Conservation (phyloP, 1,140 invertebrate species). For the Micrasema minimum region DNA sequence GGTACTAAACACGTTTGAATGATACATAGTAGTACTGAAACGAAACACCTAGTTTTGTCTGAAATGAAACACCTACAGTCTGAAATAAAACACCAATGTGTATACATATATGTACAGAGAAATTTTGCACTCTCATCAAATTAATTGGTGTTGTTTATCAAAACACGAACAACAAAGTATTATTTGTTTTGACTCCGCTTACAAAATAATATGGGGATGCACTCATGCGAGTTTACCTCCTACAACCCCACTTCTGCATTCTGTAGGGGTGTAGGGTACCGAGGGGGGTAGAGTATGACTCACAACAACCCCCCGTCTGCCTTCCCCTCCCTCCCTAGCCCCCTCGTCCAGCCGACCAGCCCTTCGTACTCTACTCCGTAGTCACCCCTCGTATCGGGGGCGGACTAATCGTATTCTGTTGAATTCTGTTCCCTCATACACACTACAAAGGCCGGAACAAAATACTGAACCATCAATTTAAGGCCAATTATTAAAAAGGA, state of each 20-base stretch:
- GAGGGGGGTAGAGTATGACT: constrained; percentile 8
- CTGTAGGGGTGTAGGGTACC: constrained; percentile 1
- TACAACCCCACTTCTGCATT: background rate
- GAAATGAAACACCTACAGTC: too few relatives aligned
- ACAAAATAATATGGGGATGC: constrained; percentile 15
- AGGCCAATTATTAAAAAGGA: constrained; percentile 3
- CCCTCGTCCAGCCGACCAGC: background rate
- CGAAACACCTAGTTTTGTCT: too few relatives aligned
- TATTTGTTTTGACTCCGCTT: background rate
- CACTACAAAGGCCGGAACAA: constrained; percentile 17
- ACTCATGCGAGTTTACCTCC: constrained; percentile 1
- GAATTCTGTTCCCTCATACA: constrained; percentile 32
- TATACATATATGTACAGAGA: too few relatives aligned
- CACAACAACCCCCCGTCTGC: constrained; percentile 18
- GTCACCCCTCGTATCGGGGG: constrained; percentile 12
- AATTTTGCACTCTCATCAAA: too few relatives aligned
- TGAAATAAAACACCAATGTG: too few relatives aligned
- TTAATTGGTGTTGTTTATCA: background rate
- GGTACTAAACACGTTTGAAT: too few relatives aligned
- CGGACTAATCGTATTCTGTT: constrained; percentile 33
- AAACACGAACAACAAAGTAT: background rate
- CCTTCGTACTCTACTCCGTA: background rate
- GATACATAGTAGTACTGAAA: too few relatives aligned
- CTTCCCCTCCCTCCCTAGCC: background rate
- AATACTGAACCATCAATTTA: background rate